Percentiles rank a stretch among this genome's conserved stretches.
These are phyloP conservation scores for Phaenicophaeus curvirostris DNA, from an alignment of 2,797 vertebrate genomes.

Conservation along the genomic window DNA sequence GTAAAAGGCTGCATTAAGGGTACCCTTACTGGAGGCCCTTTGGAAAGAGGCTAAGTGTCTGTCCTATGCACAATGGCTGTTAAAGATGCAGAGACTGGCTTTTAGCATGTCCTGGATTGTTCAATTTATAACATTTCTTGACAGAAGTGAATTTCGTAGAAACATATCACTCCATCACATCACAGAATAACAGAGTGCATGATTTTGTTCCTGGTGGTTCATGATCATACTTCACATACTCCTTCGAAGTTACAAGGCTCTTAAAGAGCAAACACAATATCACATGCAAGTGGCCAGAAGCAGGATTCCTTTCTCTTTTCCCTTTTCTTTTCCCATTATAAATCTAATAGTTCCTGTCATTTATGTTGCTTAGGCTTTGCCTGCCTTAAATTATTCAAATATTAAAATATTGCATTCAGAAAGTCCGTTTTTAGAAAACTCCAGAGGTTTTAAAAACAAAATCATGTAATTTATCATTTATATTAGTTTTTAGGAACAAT, in stretches of 20 bases:
- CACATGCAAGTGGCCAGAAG: background rate
- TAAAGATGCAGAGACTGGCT: background rate
- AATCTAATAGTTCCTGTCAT: background rate
- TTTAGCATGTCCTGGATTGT: background rate
- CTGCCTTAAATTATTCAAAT: background rate
- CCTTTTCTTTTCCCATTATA: background rate
- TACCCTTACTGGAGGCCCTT: background rate
- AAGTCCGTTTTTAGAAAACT: background rate
- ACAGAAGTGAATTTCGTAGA: background rate
- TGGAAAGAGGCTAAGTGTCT: background rate
- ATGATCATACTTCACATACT: background rate
- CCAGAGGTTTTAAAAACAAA: background rate
- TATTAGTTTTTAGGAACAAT: background rate
- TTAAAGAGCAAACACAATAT: background rate
- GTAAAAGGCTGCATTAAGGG: background rate
- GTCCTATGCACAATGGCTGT: background rate
- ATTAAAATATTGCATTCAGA: background rate
- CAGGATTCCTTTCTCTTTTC: background rate
- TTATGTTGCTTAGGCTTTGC: background rate
- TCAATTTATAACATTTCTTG: background rate
- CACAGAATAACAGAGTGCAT: background rate
- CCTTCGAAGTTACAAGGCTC: background rate
- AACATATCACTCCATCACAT: background rate
- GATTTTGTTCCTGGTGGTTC: background rate
- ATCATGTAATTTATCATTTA: background rate